phyloP scores from a whole-genome alignment of 2,113 vertebrate species.

The Tragelaphus buxtoni region DNA sequence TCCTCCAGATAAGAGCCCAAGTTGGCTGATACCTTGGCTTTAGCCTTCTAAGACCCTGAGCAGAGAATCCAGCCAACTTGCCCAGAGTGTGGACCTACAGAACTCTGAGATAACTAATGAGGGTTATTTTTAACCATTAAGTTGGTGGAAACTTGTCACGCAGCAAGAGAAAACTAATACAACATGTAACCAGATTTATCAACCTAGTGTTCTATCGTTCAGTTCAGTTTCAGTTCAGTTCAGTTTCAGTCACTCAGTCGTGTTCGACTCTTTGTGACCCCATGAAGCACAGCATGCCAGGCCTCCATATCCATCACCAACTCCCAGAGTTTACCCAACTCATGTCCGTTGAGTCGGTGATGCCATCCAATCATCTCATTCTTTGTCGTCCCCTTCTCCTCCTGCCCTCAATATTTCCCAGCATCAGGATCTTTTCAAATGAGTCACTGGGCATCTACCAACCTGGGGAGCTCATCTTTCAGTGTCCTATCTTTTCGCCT shows the following conservation, averaged over 20 bases:
- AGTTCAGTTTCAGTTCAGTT: background rate
- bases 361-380: background rate
- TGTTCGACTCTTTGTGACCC: background rate
- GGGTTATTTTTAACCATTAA: slow-evolving; percentile 27
- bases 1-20: background rate
- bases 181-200: slow-evolving; percentile 41
- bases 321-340: background rate
- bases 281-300: background rate
- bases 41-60: background rate
- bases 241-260: accelerated
- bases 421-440: background rate
- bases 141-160: slow-evolving; percentile 32
- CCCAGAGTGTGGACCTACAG: background rate
- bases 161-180: slow-evolving; percentile 32
- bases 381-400: background rate
- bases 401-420: background rate
- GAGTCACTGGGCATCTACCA: no score
- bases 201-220: background rate
- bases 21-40: background rate
- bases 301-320: background rate
- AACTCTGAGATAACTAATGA: background rate
- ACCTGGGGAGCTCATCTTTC: no score
- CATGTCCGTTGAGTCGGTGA: background rate
- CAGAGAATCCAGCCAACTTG: background rate
- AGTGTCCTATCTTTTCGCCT: no score